These are phyloP conservation scores for Leptothorax acervorum DNA, from an alignment of 2,888 invertebrate species.

Conservation along the genomic window DNA sequence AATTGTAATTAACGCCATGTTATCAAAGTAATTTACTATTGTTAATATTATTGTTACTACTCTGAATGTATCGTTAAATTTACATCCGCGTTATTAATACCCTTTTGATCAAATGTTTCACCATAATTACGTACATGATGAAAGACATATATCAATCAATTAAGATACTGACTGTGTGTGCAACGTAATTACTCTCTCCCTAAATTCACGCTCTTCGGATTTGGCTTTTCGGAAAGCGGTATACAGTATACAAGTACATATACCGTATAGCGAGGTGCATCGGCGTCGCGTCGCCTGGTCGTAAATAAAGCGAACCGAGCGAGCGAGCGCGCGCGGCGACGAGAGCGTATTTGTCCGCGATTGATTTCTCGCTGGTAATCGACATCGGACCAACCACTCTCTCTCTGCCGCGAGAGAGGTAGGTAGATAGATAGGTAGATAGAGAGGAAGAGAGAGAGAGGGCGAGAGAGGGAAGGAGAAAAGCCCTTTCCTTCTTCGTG, in stretches of 20 bases:
- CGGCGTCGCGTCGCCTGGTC: slow-evolving; percentile 28
- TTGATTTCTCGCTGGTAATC: slow-evolving; percentile 56
- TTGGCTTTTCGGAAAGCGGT: slow-evolving; percentile 26
- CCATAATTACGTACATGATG: not conserved
- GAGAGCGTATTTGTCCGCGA: slow-evolving; percentile 56
- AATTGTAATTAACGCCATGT: slow-evolving; percentile 16
- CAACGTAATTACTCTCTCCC: slow-evolving; percentile 22
- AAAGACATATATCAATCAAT: slow-evolving; percentile 25
- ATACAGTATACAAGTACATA: not conserved
- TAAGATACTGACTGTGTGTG: slow-evolving; percentile 11
- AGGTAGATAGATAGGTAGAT: not conserved
- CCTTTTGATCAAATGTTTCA: slow-evolving; percentile 7
- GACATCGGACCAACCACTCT: slow-evolving; percentile 37
- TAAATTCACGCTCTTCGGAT: slow-evolving; percentile 45
- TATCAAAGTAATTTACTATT: slow-evolving; percentile 28
- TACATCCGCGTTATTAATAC: not conserved
- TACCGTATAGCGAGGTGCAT: slow-evolving; percentile 21
- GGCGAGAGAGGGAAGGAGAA: no score
- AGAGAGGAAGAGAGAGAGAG: not conserved
- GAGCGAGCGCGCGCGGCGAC: slow-evolving; percentile 45
- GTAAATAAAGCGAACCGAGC: slow-evolving; percentile 51
- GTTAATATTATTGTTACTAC: not conserved
- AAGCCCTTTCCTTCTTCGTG: slow-evolving; percentile 20
- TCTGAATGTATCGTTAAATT: not conserved
- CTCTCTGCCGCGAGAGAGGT: not conserved